These are phyloP conservation scores for Megaptera novaeangliae DNA, from an alignment of 2,113 vertebrate genomes.

Conservation along the genomic window DNA sequence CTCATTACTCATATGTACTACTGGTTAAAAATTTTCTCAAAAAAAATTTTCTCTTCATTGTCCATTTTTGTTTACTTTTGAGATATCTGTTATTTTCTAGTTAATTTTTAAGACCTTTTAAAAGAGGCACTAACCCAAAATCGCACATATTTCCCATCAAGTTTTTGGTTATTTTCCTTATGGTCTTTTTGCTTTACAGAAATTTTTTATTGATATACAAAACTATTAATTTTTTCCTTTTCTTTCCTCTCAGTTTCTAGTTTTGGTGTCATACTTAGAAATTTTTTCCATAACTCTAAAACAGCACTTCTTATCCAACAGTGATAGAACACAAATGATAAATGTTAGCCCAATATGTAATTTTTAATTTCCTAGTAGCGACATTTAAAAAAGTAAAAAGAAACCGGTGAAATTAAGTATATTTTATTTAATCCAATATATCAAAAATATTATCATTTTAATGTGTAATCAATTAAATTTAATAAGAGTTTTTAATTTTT, in stretches of 20 bases:
- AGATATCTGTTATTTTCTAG: neutral
- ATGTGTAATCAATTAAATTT: neutral
- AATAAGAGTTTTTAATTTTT: neutral
- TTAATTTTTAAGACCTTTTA: constrained; percentile 28
- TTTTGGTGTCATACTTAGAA: neutral
- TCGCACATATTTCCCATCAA: neutral
- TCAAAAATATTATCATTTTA: neutral
- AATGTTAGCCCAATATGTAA: neutral
- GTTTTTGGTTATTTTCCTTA: neutral
- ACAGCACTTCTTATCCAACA: neutral
- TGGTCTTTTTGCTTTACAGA: neutral
- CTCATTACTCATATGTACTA: neutral
- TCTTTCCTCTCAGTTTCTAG: neutral
- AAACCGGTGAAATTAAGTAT: neutral
- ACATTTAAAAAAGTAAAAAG: neutral
- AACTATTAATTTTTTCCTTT: neutral
- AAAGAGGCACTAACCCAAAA: constrained; percentile 18
- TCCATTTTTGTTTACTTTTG: neutral
- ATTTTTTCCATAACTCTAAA: neutral
- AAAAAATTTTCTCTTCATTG: neutral
- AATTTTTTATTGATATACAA: neutral
- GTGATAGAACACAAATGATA: neutral
- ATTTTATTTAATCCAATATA: neutral
- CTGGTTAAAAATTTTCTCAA: neutral
- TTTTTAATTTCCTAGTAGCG: neutral